Conservation (phyloP, 2,113 vertebrate species). For the Atrichornis clamosus region DNA sequence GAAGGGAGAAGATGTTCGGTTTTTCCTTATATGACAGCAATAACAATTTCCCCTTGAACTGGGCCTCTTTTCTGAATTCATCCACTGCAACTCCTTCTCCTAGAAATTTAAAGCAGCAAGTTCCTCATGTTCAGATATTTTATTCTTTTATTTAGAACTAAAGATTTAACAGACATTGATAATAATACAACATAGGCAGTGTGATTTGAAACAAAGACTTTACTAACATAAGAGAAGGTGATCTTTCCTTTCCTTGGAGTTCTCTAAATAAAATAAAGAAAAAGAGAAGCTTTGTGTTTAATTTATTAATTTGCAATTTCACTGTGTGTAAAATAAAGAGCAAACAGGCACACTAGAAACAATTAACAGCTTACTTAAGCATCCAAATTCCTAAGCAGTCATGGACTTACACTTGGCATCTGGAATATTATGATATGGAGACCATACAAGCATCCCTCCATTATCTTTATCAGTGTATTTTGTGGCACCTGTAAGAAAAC, state of each 20-base stretch:
- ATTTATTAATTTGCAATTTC: not conserved
- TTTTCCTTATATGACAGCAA: not conserved
- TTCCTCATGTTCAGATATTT: not conserved
- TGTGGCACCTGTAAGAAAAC: conserved; percentile 82
- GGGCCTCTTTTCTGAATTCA: not conserved
- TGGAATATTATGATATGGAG: conserved; percentile 87
- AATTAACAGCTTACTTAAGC: not conserved
- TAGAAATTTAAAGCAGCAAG: not conserved
- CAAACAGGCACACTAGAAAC: not conserved
- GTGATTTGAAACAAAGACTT: not conserved
- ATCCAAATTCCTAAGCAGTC: not conserved
- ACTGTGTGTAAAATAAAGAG: not conserved
- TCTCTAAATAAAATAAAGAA: not conserved
- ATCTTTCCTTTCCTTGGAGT: not conserved
- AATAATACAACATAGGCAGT: not conserved
- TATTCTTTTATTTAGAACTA: not conserved
- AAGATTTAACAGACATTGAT: not conserved
- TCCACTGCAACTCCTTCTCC: not conserved
- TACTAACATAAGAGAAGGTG: not conserved
- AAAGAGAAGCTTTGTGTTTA: not conserved
- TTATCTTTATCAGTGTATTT: conserved; percentile 94
- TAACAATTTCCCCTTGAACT: not conserved
- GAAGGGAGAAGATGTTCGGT: not conserved
- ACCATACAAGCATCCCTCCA: conserved; percentile 97
- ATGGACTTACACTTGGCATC: conserved; percentile 88